Conservation (phyloP, 2,797 vertebrate species). For the Okamejei kenojei region DNA sequence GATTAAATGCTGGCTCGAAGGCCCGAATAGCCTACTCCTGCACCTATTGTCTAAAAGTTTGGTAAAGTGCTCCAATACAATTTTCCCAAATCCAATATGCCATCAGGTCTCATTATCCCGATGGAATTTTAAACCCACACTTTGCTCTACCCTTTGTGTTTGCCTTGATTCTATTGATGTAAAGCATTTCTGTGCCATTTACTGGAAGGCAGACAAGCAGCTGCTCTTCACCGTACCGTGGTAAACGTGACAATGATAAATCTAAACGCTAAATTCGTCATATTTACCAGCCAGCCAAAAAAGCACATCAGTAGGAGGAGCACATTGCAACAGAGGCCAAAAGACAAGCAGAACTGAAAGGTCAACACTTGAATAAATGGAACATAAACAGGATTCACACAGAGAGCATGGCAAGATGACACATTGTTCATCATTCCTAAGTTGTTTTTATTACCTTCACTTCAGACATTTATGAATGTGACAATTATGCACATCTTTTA, state of each 20-base stretch:
- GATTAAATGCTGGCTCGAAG: neutral
- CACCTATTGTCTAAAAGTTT: too few relatives aligned
- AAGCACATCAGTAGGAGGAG: neutral
- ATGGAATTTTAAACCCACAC: too few relatives aligned
- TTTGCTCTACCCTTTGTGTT: too few relatives aligned
- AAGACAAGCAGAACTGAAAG: neutral
- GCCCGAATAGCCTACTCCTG: too few relatives aligned
- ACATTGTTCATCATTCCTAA: neutral
- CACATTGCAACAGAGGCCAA: neutral
- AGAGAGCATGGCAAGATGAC: neutral
- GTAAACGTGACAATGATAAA: too few relatives aligned
- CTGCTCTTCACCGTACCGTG: too few relatives aligned
- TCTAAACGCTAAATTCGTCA: neutral
- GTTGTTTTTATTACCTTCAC: neutral
- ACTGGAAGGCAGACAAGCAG: too few relatives aligned
- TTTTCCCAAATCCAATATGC: slow-evolving; percentile 43
- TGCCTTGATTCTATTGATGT: too few relatives aligned
- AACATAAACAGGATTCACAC: neutral
- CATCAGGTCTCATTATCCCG: neutral
- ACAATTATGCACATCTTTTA: too few relatives aligned
- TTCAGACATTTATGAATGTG: neutral
- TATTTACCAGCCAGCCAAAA: neutral
- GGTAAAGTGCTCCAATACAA: neutral
- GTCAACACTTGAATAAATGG: neutral
- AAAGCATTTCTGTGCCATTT: too few relatives aligned